Base-by-base conservation (phyloP, 2,113 vertebrate genomes). In the Misgurnus mizolepis region DNA sequence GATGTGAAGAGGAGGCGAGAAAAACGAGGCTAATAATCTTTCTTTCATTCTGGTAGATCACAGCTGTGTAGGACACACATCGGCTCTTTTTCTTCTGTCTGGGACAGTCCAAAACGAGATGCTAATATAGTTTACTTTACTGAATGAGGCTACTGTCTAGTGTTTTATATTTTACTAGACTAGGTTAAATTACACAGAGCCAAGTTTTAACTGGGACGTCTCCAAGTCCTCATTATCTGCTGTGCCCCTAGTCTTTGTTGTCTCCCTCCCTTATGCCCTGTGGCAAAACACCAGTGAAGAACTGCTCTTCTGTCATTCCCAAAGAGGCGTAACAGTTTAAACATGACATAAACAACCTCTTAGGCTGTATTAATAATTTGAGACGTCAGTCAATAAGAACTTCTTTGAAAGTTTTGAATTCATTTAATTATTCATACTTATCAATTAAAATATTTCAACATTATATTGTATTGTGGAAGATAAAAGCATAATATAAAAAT, bases 61-160 rank as follows among this genome's bases (percentile, higher is more conserved):
- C 92, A 94, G 92, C 92, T 94, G 93, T 90, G 90, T 47, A 80
- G 82, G 74, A 45, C 49, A 92, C 85, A 91, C 90, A 89, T 87
- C 66, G 49, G 3, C 61, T 76, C 83, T 86, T 87, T 89, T 85
- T 92, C 83, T 79, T 22, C 78, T 17, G 22, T 77, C 79, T n/a
- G 47, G 66, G 43, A 39, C 34, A 1, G 71, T 55, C 71, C 34
- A 72, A 18, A 69, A 55, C 77, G 68, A 85, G 80, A 92, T 91
- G 90, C 90, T 89, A 91, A 92, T 89, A 69, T 17, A 34, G 79
- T 76, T 86, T 71, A 83, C 68, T 75, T 83, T 66, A 41, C 68
- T 90, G 85, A 93, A 93, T 91, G 82, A 79, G 73, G 66, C 76
- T 67, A 78, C 81, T 92, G 88, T 93, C 83, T 80, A 47, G 40